Evolutionary conservation across 2,797 vertebrate genomes (phyloP).

Genomic region (Rhadinocentrus ornatus): DNA sequence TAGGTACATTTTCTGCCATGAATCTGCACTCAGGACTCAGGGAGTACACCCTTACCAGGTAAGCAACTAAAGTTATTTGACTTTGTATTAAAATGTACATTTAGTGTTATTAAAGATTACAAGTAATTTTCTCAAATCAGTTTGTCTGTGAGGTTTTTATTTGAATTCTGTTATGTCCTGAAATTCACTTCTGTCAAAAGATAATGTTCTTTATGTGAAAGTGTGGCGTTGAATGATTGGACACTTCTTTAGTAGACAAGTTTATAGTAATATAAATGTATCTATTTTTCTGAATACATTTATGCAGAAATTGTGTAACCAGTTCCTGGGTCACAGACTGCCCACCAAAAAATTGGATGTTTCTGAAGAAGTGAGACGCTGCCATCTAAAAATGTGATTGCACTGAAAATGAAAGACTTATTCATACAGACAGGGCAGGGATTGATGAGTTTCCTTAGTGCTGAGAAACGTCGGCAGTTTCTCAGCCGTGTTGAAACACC

Average conservation of each 20-base stretch:
- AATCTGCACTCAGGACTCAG: conserved; percentile 99
- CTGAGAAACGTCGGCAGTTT: neutral
- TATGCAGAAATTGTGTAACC: neutral
- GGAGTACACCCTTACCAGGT: conserved; percentile 99
- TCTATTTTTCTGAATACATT: neutral
- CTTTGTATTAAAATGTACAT: neutral
- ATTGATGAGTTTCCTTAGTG: neutral
- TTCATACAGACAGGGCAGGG: neutral
- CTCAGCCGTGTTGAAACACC: neutral
- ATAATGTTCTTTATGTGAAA: neutral
- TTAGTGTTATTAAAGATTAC: neutral
- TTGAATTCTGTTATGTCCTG: neutral
- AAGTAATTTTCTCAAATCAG: neutral
- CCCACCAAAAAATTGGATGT: neutral
- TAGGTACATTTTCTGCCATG: conserved; percentile 99
- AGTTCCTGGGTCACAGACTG: neutral
- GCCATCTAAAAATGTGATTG: neutral
- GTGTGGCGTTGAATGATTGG: neutral
- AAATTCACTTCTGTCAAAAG: neutral
- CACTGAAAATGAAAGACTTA: neutral
- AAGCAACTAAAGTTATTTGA: conserved; percentile 61
- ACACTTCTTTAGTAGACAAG: neutral
- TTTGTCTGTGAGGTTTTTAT: neutral
- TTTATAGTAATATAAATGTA: neutral
- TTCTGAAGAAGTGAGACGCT: neutral